A percentile compares a stretch with the other conserved stretches of the same genome.
Evolutionary conservation across 2,797 vertebrate genomes (phyloP).

Genomic region (Lycodopsis pacificus): DNA sequence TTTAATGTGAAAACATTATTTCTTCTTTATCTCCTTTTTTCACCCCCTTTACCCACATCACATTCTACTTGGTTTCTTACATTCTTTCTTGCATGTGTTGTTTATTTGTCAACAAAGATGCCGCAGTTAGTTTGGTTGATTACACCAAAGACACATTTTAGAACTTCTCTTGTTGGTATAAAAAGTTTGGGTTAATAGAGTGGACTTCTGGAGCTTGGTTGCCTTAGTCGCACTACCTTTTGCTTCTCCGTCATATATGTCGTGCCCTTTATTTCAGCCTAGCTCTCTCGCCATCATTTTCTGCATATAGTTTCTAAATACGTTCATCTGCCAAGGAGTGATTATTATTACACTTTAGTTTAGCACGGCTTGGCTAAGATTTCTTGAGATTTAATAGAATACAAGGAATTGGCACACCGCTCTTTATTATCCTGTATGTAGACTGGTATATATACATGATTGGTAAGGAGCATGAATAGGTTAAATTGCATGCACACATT

Average conservation of each 20-base stretch:
- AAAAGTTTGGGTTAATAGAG: neutral
- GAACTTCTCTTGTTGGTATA: neutral
- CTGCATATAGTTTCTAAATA: neutral
- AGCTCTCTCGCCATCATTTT: neutral
- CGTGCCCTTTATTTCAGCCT: neutral
- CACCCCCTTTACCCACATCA: conserved; percentile 4
- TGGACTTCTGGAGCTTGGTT: neutral
- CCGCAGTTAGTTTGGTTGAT: neutral
- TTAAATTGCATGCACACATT: conserved; percentile 32
- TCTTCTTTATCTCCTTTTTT: conserved; percentile 8
- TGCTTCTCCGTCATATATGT: neutral
- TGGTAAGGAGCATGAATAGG: conserved; percentile 11
- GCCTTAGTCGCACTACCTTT: neutral
- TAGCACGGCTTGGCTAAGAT: neutral
- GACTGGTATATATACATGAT: neutral
- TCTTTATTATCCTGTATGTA: neutral
- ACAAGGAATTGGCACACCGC: neutral
- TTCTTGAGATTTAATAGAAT: neutral
- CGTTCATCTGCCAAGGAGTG: neutral
- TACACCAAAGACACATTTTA: neutral
- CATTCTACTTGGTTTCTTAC: neutral
- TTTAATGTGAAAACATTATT: conserved; percentile 24
- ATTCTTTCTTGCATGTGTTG: neutral
- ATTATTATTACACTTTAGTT: neutral
- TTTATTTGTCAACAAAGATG: neutral